phyloP scores from a whole-genome alignment of 2,888 invertebrate species.

The Troides helena region DNA sequence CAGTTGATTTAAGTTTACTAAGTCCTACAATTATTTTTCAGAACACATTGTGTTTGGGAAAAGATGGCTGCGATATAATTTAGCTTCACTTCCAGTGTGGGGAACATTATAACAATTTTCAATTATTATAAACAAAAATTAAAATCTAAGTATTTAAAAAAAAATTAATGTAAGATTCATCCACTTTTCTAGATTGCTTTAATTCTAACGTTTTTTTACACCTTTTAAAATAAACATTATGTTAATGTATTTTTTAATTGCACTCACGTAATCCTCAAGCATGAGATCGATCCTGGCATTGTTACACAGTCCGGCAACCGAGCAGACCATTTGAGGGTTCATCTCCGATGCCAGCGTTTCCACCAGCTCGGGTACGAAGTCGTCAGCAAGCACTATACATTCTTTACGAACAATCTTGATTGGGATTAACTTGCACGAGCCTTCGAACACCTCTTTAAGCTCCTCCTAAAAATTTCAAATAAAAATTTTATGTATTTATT shows the following conservation, averaged over 20 bases:
- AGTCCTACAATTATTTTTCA: too few species aligned
- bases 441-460: constrained; percentile 91
- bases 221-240: too few species aligned
- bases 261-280: constrained; percentile 76
- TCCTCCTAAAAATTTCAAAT: constrained; percentile 81
- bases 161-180: too few species aligned
- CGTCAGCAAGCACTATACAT: constrained; percentile 89
- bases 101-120: too few species aligned
- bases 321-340: constrained; percentile 94
- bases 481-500: background rate
- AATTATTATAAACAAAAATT: too few species aligned
- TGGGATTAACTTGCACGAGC: constrained; percentile 90
- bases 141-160: too few species aligned
- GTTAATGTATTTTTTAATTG: background rate
- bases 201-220: too few species aligned
- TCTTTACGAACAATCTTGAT: constrained; percentile 86
- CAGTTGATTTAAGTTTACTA: too few species aligned
- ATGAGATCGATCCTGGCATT: constrained; percentile 85
- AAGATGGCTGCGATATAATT: too few species aligned
- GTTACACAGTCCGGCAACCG: constrained; percentile 93
- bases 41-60: too few species aligned
- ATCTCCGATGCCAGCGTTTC: constrained; percentile 94
- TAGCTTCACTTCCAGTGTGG: too few species aligned
- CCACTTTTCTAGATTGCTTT: too few species aligned
- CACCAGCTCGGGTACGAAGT: constrained; percentile 92